Percentiles rank a stretch among this genome's conserved stretches.
Evolutionary conservation across 2,797 vertebrate genomes (phyloP).

Genomic region (Macroramphosus scolopax): DNA sequence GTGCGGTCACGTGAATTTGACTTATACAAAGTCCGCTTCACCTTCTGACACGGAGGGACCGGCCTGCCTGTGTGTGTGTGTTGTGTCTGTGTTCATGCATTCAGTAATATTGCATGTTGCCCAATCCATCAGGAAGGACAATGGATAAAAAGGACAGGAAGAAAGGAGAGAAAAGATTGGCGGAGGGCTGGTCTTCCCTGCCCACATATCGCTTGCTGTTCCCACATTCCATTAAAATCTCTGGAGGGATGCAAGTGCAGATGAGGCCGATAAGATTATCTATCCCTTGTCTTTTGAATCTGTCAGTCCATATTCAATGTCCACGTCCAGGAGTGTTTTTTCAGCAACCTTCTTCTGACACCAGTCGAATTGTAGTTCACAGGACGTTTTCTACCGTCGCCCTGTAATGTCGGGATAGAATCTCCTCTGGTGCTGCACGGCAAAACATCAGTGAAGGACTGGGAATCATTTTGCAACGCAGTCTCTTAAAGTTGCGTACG

Average conservation of each 20-base stretch:
- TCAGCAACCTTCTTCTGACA: too few species aligned
- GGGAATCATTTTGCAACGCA: slow-evolving; percentile 25
- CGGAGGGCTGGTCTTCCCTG: slow-evolving; percentile 53
- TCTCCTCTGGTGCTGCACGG: slow-evolving; percentile 9
- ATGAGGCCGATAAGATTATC: slow-evolving; percentile 65
- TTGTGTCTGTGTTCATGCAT: slow-evolving; percentile 11
- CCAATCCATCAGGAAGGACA: slow-evolving; percentile 28
- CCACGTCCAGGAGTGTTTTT: too few species aligned
- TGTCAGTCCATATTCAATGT: slow-evolving; percentile 18
- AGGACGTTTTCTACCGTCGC: too few species aligned
- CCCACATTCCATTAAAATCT: slow-evolving; percentile 67
- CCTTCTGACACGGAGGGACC: slow-evolving; percentile 11
- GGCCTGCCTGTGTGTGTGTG: slow-evolving; percentile 13
- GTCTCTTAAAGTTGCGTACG: slow-evolving; percentile 23
- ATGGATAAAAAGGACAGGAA: slow-evolving; percentile 49
- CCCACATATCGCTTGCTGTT: slow-evolving; percentile 63
- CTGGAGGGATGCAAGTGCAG: slow-evolving; percentile 50
- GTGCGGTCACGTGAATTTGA: slow-evolving; percentile 16
- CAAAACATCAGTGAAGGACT: slow-evolving; percentile 15
- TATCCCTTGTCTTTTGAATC: slow-evolving; percentile 38
- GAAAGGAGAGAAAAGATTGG: slow-evolving; percentile 60
- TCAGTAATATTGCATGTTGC: slow-evolving; percentile 6
- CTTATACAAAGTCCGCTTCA: slow-evolving; percentile 19
- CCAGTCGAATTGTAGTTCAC: too few species aligned
- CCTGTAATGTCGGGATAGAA: too few species aligned